phyloP scores from a whole-genome alignment of 2,888 invertebrate species.

The Troides oblongomaculatus region DNA sequence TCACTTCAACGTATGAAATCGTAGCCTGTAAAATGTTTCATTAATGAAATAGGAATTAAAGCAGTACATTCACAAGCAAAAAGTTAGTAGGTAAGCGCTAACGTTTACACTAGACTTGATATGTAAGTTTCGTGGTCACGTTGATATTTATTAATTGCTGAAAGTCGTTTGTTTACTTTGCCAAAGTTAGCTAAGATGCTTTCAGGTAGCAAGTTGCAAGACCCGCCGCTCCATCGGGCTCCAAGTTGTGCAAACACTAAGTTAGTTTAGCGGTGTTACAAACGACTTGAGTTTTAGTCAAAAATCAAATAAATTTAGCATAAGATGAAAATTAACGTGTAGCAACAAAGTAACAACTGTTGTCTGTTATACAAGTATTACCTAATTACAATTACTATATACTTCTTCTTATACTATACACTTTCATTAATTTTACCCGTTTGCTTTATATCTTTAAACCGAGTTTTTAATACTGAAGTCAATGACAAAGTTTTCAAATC shows the following conservation, averaged over 20 bases:
- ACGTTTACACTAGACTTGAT: constrained; percentile 11
- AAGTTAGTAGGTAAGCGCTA: constrained; percentile 14
- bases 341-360: neutral
- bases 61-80: constrained; percentile 3
- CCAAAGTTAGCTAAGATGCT: constrained; percentile 28
- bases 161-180: constrained; percentile 29
- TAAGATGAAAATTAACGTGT: neutral
- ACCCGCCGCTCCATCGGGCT: constrained; percentile 22
- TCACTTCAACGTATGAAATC: neutral
- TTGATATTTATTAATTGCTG: constrained; percentile 30
- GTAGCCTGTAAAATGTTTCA: neutral
- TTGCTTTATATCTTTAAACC: too few species aligned
- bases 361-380: neutral
- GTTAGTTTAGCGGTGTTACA: constrained; percentile 25
- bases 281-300: constrained; percentile 21
- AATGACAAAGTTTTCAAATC: too few species aligned
- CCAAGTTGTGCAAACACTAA: constrained; percentile 27
- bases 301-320: constrained; percentile 14
- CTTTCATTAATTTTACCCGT: too few species aligned
- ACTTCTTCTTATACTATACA: too few species aligned
- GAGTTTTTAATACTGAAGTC: too few species aligned
- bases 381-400: too few species aligned
- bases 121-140: constrained; percentile 25
- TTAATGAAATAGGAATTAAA: constrained; percentile 6
- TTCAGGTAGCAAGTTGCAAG: constrained; percentile 28